Evolutionary conservation across 2,113 vertebrate genomes (phyloP).

Genomic region (Corapipo altera): DNA sequence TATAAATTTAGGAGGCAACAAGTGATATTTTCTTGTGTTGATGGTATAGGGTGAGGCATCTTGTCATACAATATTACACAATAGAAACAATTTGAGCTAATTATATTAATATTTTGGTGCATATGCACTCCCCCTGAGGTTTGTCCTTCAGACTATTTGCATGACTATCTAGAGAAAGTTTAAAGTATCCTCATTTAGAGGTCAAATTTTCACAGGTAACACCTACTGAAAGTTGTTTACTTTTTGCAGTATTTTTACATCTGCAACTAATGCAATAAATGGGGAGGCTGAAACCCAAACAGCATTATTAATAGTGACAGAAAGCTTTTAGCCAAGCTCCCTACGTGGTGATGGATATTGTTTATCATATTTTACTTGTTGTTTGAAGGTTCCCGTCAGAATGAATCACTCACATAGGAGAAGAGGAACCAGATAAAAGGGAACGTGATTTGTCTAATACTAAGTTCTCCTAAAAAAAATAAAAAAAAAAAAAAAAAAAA

Average conservation of each 20-base stretch:
- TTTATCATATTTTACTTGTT: slow-evolving; percentile 69
- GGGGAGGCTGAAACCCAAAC: slow-evolving; percentile 31
- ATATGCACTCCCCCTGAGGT: not conserved
- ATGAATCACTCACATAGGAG: slow-evolving; percentile 45
- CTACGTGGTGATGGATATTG: slow-evolving; percentile 35
- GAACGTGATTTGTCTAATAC: not conserved
- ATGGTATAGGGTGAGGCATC: not conserved
- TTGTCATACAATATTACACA: not conserved
- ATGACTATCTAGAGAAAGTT: not conserved
- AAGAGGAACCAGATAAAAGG: slow-evolving; percentile 16
- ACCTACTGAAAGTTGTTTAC: not conserved
- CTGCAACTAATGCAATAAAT: slow-evolving; percentile 16
- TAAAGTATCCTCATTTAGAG: not conserved
- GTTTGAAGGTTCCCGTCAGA: slow-evolving; percentile 58
- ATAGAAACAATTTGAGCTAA: not conserved
- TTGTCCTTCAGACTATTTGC: not conserved
- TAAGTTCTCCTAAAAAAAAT: not conserved
- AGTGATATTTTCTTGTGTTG: not conserved
- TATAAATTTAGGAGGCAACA: not conserved
- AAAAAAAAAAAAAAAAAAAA: not conserved
- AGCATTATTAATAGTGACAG: slow-evolving; percentile 56
- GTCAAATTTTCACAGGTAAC: not conserved
- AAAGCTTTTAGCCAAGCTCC: slow-evolving; percentile 66
- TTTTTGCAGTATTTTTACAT: not conserved
- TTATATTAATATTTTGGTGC: not conserved